Evolutionary conservation across 2,888 invertebrate genomes (phyloP).

Genomic region (Slavum lentiscoides): DNA sequence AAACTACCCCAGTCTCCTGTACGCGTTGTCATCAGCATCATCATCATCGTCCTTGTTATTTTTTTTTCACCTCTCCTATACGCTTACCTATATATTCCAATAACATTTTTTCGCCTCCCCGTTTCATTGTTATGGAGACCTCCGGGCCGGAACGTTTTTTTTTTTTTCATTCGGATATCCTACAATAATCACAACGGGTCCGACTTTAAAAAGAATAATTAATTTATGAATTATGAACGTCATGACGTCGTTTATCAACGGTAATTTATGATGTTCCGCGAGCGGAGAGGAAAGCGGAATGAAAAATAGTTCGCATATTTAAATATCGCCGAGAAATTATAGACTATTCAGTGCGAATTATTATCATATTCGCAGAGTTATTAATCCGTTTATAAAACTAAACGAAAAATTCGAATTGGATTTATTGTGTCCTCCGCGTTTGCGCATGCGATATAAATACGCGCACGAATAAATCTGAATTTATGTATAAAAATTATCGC

Average conservation of each 20-base stretch:
- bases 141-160: constrained; percentile 44
- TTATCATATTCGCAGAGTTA: constrained; percentile 13
- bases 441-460: constrained; percentile 2
- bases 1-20: background rate
- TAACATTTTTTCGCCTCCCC: background rate
- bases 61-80: background rate
- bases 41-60: background rate
- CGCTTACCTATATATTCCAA: constrained; percentile 39
- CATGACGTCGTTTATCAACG: constrained; percentile 40
- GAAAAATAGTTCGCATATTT: constrained; percentile 35
- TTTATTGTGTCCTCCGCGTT: constrained; percentile 12
- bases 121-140: constrained; percentile 29
- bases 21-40: background rate
- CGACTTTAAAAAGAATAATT: constrained; percentile 47
- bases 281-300: constrained; percentile 10
- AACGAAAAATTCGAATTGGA: constrained; percentile 25
- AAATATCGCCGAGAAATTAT: constrained; percentile 21
- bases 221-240: constrained; percentile 42
- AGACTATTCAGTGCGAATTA: constrained; percentile 21
- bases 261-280: constrained; percentile 29
- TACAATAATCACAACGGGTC: constrained; percentile 40
- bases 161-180: constrained; percentile 42
- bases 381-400: constrained; percentile 21
- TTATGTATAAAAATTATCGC: background rate
- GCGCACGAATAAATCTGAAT: constrained; percentile 18